Conservation (phyloP, 37 sponge, comb jelly and placozoan genomes). For the Ephydatia muelleri region DNA sequence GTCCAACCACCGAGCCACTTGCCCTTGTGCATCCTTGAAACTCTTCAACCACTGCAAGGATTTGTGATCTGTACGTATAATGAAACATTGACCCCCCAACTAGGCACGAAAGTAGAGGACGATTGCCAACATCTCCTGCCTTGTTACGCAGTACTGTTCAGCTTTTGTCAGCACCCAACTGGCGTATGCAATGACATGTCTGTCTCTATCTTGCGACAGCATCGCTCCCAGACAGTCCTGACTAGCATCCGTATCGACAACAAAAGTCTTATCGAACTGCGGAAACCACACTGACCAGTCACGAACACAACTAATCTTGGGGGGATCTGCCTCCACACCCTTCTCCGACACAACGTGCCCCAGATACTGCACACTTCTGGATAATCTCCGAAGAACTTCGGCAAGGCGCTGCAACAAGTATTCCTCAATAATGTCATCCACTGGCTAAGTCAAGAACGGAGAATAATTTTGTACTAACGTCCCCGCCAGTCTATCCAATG, state of each 20-base stretch:
- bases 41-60: conserved; percentile 26
- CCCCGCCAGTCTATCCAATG: neutral
- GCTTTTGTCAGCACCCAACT: conserved; percentile 29
- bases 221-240: too few relatives aligned
- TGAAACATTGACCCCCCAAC: conserved; percentile 13
- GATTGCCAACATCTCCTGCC: conserved; percentile 35
- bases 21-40: conserved; percentile 17
- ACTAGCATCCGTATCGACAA: too few relatives aligned
- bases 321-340: too few relatives aligned
- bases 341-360: too few relatives aligned
- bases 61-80: conserved; percentile 27
- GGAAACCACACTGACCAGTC: too few relatives aligned
- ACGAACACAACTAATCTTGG: too few relatives aligned
- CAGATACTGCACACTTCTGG: too few relatives aligned
- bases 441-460: conserved; percentile 1
- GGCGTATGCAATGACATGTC: conserved; percentile 37
- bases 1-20: conserved; percentile 31
- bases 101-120: conserved; percentile 23
- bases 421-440: conserved; percentile 8
- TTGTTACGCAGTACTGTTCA: conserved; percentile 36
- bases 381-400: conserved; percentile 10
- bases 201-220: too few relatives aligned
- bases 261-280: too few relatives aligned
- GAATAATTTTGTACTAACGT: neutral
- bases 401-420: conserved; percentile 5